A percentile compares a stretch with the other conserved stretches of the same genome.
Conservation (phyloP, 2,113 vertebrate genomes). For the Limnothrissa miodon region DNA sequence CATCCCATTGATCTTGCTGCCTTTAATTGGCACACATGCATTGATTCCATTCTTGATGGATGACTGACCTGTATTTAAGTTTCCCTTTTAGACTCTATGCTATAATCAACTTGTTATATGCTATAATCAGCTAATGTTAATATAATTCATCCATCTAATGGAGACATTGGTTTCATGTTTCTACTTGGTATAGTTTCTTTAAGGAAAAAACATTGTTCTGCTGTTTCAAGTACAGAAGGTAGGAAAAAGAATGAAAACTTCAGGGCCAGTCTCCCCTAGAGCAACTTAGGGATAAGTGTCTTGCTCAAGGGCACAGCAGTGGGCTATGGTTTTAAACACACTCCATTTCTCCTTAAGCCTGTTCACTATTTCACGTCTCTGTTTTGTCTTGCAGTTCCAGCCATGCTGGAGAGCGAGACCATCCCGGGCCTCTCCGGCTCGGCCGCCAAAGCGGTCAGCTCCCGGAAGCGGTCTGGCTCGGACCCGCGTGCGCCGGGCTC, state of each 20-base stretch:
- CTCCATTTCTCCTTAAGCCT: background rate
- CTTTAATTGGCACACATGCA: background rate
- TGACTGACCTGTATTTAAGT: background rate
- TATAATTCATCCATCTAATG: background rate
- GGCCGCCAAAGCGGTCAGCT: conserved; percentile 38
- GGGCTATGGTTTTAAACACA: too few relatives aligned
- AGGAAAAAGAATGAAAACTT: too few relatives aligned
- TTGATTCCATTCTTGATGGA: background rate
- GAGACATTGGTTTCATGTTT: too few relatives aligned
- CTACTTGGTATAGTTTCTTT: too few relatives aligned
- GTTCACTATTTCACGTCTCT: background rate
- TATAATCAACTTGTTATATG: background rate
- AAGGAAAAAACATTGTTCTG: too few relatives aligned
- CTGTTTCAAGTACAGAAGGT: too few relatives aligned
- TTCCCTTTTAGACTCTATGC: background rate
- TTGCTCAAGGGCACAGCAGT: too few relatives aligned
- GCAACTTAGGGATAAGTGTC: too few relatives aligned
- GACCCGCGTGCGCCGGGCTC: conserved; percentile 46
- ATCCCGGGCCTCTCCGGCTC: conserved; percentile 67
- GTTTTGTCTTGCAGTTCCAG: conserved; percentile 59
- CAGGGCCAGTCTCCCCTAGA: too few relatives aligned
- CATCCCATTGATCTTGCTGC: background rate
- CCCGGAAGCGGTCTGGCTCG: conserved; percentile 52
- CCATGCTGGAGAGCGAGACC: conserved; percentile 75
- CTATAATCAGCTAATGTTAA: background rate